Conservation (phyloP, 2,113 vertebrate genomes). For the Chloroceryle aenea region DNA sequence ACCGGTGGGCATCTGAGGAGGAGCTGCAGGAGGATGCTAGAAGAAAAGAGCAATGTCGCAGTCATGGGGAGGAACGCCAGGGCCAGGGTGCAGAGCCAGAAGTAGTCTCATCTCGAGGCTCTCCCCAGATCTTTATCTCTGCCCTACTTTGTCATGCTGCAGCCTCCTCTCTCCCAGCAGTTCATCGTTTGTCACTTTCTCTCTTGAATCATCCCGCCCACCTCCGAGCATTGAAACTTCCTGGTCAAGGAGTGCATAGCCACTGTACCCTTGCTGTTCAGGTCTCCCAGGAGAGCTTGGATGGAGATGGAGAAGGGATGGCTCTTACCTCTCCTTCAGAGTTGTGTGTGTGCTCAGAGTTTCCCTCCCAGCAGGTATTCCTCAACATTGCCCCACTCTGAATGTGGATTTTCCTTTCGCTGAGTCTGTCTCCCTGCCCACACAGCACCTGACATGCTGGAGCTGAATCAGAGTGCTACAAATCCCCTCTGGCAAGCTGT, state of each 20-base stretch:
- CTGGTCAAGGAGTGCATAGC: neutral
- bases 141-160: neutral
- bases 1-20: neutral
- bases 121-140: neutral
- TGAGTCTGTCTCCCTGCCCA: slow-evolving; percentile 47
- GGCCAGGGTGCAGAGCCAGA: neutral
- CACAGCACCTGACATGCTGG: neutral
- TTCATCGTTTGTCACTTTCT: neutral
- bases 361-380: neutral
- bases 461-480: neutral
- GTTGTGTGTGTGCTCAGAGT: neutral
- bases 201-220: neutral
- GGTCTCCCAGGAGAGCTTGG: neutral
- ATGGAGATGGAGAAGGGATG: neutral
- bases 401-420: neutral
- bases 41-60: neutral
- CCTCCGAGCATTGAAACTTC: neutral
- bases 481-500: neutral
- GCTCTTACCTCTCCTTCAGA: neutral
- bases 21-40: neutral
- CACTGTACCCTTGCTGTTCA: neutral
- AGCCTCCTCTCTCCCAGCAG: neutral
- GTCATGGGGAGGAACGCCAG: neutral
- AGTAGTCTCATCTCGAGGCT: neutral
- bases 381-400: neutral